Conservation (phyloP, 2,888 invertebrate species). For the Amphimallon solstitiale region DNA sequence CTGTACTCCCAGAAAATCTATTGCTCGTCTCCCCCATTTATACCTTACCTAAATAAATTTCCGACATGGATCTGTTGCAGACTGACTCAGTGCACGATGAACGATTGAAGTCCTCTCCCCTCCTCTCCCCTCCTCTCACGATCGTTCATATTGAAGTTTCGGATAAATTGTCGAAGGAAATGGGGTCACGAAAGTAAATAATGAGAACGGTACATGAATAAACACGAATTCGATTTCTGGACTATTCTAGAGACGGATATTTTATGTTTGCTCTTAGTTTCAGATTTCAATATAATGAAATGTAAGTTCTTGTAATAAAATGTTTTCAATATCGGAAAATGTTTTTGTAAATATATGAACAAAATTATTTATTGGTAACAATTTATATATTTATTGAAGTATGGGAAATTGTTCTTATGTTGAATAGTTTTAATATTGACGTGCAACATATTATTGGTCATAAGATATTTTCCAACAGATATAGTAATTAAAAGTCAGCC, state of each 20-base stretch:
- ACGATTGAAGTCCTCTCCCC: constrained; percentile 1
- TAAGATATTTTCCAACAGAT: too few relatives aligned
- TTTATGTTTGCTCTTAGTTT: constrained; percentile 13
- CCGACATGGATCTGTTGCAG: constrained; percentile 5
- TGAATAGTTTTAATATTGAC: too few relatives aligned
- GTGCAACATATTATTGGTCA: too few relatives aligned
- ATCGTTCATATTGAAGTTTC: constrained; percentile 17
- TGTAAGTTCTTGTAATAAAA: not conserved
- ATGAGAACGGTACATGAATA: constrained; percentile 19
- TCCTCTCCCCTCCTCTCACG: not conserved
- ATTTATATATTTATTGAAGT: too few relatives aligned
- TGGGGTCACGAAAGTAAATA: constrained; percentile 31
- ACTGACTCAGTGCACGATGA: constrained; percentile 23
- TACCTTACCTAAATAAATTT: constrained; percentile 22
- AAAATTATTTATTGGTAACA: too few relatives aligned
- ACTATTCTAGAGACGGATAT: constrained; percentile 4
- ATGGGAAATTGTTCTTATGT: too few relatives aligned
- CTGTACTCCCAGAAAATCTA: not conserved
- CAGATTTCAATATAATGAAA: not conserved
- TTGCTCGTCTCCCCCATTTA: constrained; percentile 4
- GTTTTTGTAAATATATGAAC: too few relatives aligned
- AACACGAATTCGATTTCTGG: constrained; percentile 21
- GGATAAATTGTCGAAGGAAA: constrained; percentile 20
- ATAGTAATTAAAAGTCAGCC: too few relatives aligned
- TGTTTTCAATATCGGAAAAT: too few relatives aligned